phyloP scores from a whole-genome alignment of 1,140 invertebrate species.

The Drosophila saltans region DNA sequence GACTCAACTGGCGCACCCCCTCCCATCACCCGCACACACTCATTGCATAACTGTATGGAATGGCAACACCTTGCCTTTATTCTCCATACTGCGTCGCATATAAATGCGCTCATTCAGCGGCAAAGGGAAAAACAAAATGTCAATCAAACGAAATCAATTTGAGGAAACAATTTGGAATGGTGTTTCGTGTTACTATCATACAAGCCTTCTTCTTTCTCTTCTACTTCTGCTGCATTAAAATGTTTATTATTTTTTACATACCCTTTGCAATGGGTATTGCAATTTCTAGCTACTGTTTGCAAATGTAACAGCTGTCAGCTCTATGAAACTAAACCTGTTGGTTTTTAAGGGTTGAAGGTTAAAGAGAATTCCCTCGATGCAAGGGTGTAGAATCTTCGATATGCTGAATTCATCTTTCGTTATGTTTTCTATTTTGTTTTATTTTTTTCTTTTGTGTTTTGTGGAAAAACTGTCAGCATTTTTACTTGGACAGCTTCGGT shows the following conservation, averaged over 20 bases:
- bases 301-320: not conserved
- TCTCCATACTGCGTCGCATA: slow-evolving; percentile 63
- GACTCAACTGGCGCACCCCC: not conserved
- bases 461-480: slow-evolving; percentile 67
- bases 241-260: slow-evolving; percentile 56
- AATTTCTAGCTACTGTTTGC: not conserved
- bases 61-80: slow-evolving; percentile 72
- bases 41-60: slow-evolving; percentile 46
- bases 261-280: not conserved
- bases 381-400: not conserved
- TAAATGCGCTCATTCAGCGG: slow-evolving; percentile 67
- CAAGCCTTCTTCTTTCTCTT: slow-evolving; percentile 13
- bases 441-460: slow-evolving; percentile 8
- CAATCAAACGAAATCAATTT: slow-evolving; percentile 68
- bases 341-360: too few species aligned
- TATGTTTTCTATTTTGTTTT: not conserved
- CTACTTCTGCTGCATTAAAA: slow-evolving; percentile 48
- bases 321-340: too few species aligned
- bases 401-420: not conserved
- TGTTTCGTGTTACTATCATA: slow-evolving; percentile 8
- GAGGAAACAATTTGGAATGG: slow-evolving; percentile 20
- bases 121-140: slow-evolving; percentile 31
- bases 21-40: not conserved
- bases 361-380: too few species aligned
- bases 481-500: slow-evolving; percentile 48